Percentiles rank a stretch among this genome's conserved stretches.
Evolutionary conservation across 1,140 invertebrate species (phyloP).

Genomic region (Coenobita brevimanus): DNA sequence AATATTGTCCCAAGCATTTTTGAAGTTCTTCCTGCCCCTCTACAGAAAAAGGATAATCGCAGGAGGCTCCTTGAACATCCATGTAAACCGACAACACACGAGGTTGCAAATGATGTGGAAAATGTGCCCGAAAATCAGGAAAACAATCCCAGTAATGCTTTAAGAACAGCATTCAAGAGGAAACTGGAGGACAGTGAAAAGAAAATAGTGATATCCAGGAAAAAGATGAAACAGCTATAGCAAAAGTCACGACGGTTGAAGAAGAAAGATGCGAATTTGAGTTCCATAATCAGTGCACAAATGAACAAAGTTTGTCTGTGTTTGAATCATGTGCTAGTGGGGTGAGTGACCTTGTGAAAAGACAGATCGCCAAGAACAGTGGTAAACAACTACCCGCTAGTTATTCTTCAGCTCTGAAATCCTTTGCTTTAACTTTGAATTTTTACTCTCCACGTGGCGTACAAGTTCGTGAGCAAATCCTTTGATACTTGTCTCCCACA

Average conservation of each 20-base stretch:
- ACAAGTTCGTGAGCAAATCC: neutral
- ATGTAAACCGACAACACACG: neutral
- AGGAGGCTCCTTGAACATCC: neutral
- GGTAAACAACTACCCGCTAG: neutral
- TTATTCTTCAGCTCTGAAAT: neutral
- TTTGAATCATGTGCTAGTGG: neutral
- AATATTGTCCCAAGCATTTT: too few species aligned
- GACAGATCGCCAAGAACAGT: neutral
- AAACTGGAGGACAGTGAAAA: neutral
- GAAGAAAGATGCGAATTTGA: slow-evolving; percentile 2
- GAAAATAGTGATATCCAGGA: neutral
- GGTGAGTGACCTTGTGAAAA: slow-evolving; percentile 1
- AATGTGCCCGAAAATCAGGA: too few species aligned
- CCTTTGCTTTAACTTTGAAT: neutral
- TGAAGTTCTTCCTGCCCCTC: too few species aligned
- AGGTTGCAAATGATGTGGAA: neutral
- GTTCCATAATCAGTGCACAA: neutral
- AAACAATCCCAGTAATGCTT: too few species aligned
- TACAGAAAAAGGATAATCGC: too few species aligned
- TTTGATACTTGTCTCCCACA: neutral
- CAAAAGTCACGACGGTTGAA: neutral
- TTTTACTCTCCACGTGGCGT: too few species aligned
- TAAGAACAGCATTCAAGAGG: neutral
- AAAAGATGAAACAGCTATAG: neutral
- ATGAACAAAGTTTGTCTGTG: neutral